phyloP scores from a whole-genome alignment of 1,140 invertebrate genomes.

The Eubasilissa regina region DNA sequence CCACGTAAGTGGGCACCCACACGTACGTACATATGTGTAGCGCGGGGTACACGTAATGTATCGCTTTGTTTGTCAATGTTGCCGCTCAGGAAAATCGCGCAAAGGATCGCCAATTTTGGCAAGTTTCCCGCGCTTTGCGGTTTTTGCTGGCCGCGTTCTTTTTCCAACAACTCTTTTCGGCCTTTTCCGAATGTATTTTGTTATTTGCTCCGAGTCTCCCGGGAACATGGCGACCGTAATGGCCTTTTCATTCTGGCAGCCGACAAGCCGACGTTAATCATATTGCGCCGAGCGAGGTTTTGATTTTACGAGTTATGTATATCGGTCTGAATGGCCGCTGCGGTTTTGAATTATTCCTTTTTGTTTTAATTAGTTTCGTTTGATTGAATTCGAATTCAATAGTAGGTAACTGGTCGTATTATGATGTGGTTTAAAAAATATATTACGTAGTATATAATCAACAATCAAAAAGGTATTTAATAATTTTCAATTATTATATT shows the following conservation, averaged over 20 bases:
- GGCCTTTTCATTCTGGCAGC: not conserved
- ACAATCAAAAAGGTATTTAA: no score
- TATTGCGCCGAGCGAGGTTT: slow-evolving; percentile 14
- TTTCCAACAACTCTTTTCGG: slow-evolving; percentile 20
- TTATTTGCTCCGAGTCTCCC: slow-evolving; percentile 1
- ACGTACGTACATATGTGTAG: no score
- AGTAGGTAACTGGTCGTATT: no score
- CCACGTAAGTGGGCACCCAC: no score
- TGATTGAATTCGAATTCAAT: no score
- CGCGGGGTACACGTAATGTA: no score
- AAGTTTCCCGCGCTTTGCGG: slow-evolving; percentile 20
- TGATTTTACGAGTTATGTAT: not conserved
- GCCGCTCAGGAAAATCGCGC: not conserved
- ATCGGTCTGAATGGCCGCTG: not conserved
- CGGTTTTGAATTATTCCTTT: no score
- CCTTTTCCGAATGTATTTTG: slow-evolving; percentile 16
- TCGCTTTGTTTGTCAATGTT: slow-evolving; percentile 29
- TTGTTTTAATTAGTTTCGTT: no score
- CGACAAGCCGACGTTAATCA: slow-evolving; percentile 1
- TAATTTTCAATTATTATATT: no score
- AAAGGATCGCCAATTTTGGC: slow-evolving; percentile 4
- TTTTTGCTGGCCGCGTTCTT: slow-evolving; percentile 15
- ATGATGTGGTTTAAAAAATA: no score
- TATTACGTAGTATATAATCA: no score
- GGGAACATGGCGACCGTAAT: not conserved